Evolutionary conservation across 2,113 vertebrate genomes (phyloP).

Genomic region (Grammomys surdaster): DNA sequence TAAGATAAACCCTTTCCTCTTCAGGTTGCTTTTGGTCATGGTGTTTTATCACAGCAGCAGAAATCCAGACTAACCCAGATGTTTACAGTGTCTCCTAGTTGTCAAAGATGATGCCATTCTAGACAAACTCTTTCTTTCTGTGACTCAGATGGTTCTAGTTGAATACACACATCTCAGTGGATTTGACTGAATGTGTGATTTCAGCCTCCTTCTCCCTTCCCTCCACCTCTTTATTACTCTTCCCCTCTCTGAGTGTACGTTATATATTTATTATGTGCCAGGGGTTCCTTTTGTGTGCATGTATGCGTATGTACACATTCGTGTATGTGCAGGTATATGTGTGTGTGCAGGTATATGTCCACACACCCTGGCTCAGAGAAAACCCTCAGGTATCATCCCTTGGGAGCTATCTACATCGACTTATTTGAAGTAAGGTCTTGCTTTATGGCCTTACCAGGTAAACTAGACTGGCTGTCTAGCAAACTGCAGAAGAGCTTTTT

Average conservation of each 20-base stretch:
- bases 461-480: not conserved
- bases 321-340: no score
- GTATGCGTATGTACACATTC: not conserved
- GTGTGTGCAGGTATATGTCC: not conserved
- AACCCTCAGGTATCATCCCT: not conserved
- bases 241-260: not conserved
- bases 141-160: not conserved
- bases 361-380: not conserved
- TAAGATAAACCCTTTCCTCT: not conserved
- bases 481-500: not conserved
- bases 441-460: not conserved
- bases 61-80: not conserved
- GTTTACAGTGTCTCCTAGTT: not conserved
- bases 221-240: not conserved
- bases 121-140: not conserved
- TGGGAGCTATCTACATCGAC: not conserved
- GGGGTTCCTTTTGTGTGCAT: not conserved
- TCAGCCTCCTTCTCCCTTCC: not conserved
- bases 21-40: not conserved
- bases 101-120: not conserved
- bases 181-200: not conserved
- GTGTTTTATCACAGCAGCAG: not conserved
- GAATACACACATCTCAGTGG: not conserved
- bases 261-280: not conserved
- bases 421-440: not conserved